A percentile compares a stretch with the other conserved stretches of the same genome.
Conservation (phyloP, 2,888 invertebrate genomes). For the Smittia aterrima region DNA sequence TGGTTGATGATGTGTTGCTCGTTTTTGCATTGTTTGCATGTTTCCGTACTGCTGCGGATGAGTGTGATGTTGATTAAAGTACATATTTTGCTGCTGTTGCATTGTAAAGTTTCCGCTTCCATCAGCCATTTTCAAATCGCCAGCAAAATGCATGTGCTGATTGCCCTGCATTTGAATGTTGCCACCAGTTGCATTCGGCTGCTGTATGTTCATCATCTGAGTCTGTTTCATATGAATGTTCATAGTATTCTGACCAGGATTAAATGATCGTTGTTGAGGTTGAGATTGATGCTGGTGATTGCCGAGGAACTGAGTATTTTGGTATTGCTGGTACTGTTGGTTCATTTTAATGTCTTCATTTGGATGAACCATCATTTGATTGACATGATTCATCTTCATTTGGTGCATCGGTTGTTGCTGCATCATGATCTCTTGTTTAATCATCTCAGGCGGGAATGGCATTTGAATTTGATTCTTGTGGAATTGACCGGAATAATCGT, state of each 20-base stretch:
- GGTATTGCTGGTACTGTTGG: constrained; percentile 45
- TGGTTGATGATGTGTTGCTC: constrained; percentile 51
- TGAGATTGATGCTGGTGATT: constrained; percentile 48
- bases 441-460: constrained; percentile 56
- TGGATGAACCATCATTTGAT: constrained; percentile 44
- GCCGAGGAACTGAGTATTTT: constrained; percentile 28
- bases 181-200: constrained; percentile 67
- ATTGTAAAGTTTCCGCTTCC: constrained; percentile 67
- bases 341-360: constrained; percentile 49
- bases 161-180: constrained; percentile 80
- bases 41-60: constrained; percentile 45
- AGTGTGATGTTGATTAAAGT: constrained; percentile 59
- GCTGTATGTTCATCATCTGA: constrained; percentile 82
- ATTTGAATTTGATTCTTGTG: constrained; percentile 53
- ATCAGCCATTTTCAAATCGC: constrained; percentile 59
- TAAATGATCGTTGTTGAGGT: constrained; percentile 49
- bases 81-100: constrained; percentile 83
- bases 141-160: constrained; percentile 77
- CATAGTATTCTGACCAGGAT: constrained; percentile 56
- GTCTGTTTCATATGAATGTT: constrained; percentile 82
- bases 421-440: constrained; percentile 59
- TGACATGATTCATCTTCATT: constrained; percentile 49
- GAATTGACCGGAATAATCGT: constrained; percentile 46
- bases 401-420: constrained; percentile 44
- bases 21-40: constrained; percentile 49